phyloP scores from a whole-genome alignment of 2,113 vertebrate genomes.

The Mellivora capensis region DNA sequence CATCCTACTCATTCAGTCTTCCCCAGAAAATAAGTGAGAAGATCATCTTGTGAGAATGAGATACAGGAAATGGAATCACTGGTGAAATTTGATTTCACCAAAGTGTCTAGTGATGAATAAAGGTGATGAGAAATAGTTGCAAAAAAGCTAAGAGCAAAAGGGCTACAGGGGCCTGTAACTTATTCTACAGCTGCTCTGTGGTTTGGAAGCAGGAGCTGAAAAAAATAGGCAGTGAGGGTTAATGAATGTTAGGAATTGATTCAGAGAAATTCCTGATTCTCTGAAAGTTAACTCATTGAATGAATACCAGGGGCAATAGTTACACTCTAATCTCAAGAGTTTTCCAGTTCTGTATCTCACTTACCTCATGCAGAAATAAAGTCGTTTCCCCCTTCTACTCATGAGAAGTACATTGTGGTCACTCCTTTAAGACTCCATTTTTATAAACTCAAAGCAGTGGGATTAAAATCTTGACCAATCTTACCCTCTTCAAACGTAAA shows the following conservation, averaged over 20 bases:
- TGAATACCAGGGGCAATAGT: not conserved
- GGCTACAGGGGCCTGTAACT: not conserved
- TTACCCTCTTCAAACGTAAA: not conserved
- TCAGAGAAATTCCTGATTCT: not conserved
- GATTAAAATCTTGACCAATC: not conserved
- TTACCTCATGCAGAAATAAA: not conserved
- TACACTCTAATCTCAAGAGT: not conserved
- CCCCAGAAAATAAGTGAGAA: not conserved
- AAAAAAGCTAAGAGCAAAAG: not conserved
- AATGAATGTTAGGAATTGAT: not conserved
- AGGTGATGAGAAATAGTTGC: not conserved
- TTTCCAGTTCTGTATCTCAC: not conserved
- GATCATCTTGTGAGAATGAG: not conserved
- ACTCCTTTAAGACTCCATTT: not conserved
- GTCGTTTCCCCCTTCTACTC: not conserved
- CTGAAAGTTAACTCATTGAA: slow-evolving; percentile 12
- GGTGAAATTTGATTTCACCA: not conserved
- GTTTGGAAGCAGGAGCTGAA: not conserved
- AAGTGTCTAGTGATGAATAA: not conserved
- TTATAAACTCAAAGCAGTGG: slow-evolving; percentile 3
- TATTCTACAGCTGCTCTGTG: not conserved
- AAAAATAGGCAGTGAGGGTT: not conserved
- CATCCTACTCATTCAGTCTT: not conserved
- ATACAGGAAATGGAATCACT: not conserved
- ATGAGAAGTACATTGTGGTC: not conserved